Evolutionary conservation across 2,888 invertebrate species (phyloP).

Genomic region (Hermaeophaga mercurialis): DNA sequence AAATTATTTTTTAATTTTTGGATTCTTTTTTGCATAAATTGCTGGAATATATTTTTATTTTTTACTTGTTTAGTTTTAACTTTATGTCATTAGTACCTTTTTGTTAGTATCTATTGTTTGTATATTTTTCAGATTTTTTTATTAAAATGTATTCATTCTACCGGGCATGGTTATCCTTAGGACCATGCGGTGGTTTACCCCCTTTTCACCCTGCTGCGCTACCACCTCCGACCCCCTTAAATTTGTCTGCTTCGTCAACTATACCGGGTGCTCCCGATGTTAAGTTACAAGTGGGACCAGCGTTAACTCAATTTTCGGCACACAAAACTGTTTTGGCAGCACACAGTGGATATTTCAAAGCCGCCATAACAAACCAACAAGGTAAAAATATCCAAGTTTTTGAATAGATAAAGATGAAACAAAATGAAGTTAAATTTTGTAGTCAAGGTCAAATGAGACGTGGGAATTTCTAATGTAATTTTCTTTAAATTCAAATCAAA

Average conservation of each 20-base stretch:
- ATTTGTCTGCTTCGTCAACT: constrained; percentile 40
- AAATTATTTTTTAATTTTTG: too few relatives aligned
- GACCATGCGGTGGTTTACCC: constrained; percentile 45
- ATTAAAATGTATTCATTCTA: constrained; percentile 57
- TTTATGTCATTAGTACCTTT: too few relatives aligned
- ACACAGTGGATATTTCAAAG: constrained; percentile 75
- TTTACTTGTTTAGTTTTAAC: too few relatives aligned
- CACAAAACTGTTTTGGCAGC: constrained; percentile 68
- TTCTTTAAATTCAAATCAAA: too few relatives aligned
- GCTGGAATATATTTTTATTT: too few relatives aligned
- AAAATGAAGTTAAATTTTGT: too few relatives aligned
- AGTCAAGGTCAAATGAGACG: too few relatives aligned
- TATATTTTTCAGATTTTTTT: background rate
- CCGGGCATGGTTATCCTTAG: constrained; percentile 57
- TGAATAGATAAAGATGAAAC: too few relatives aligned
- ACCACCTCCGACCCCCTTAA: constrained; percentile 41
- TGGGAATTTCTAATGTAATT: too few relatives aligned
- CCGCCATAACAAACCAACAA: constrained; percentile 60
- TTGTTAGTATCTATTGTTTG: too few relatives aligned
- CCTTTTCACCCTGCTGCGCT: constrained; percentile 34
- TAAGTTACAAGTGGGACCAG: constrained; percentile 67
- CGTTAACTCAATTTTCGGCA: constrained; percentile 69
- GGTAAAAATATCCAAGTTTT: too few relatives aligned
- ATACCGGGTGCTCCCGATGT: constrained; percentile 62
- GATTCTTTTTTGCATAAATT: too few relatives aligned